A percentile compares a stretch with the other conserved stretches of the same genome.
Conservation (phyloP, 2,888 invertebrate genomes). For the Slavum lentiscoides region DNA sequence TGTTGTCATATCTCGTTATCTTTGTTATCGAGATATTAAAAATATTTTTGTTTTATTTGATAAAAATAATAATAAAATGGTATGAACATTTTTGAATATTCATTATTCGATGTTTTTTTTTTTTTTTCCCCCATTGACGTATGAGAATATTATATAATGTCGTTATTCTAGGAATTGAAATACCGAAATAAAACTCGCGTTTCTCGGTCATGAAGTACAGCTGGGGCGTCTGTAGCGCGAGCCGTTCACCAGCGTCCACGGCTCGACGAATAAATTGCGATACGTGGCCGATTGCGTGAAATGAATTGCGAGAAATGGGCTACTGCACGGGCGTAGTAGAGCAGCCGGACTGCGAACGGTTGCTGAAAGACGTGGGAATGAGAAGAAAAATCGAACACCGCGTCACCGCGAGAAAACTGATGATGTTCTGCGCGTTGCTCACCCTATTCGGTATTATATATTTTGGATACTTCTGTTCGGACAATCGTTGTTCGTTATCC, state of each 20-base stretch:
- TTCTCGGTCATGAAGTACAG: too few relatives aligned
- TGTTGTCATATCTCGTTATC: too few relatives aligned
- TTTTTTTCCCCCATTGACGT: neutral
- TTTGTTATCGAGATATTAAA: too few relatives aligned
- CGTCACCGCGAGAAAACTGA: constrained; percentile 47
- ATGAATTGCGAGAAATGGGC: constrained; percentile 31
- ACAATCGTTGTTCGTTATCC: constrained; percentile 68
- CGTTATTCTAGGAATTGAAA: neutral
- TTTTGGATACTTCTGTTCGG: constrained; percentile 87
- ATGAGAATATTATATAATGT: neutral
- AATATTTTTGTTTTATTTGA: too few relatives aligned
- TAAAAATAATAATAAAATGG: too few relatives aligned
- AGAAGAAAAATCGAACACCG: constrained; percentile 51
- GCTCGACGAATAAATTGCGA: neutral
- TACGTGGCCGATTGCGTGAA: neutral
- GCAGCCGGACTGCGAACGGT: neutral
- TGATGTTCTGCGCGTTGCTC: constrained; percentile 59
- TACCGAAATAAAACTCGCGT: neutral
- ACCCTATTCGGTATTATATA: constrained; percentile 85
- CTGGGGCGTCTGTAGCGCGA: too few relatives aligned
- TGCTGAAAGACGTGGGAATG: constrained; percentile 35
- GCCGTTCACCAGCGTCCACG: neutral
- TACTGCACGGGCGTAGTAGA: neutral
- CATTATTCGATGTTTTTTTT: too few relatives aligned
- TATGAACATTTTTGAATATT: too few relatives aligned